Percentiles rank a stretch among this genome's conserved stretches.
These are phyloP conservation scores for Setophaga petechia DNA, from an alignment of 2,113 vertebrate genomes.

Conservation along the genomic window DNA sequence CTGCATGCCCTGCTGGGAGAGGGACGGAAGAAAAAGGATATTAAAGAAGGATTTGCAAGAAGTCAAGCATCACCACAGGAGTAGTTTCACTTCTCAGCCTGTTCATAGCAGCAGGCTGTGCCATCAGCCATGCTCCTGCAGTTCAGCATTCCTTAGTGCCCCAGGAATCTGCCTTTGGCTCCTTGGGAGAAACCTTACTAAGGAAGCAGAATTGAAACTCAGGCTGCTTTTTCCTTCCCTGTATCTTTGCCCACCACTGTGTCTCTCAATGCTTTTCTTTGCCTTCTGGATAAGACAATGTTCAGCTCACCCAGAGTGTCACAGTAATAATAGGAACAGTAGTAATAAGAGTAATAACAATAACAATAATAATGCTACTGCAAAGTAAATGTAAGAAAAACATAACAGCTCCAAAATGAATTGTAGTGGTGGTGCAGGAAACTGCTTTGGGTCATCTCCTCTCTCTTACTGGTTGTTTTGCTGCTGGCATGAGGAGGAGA, in stretches of 20 bases:
- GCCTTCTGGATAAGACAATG: background rate
- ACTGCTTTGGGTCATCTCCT: background rate
- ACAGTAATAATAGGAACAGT: background rate
- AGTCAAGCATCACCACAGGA: background rate
- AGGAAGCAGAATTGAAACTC: background rate
- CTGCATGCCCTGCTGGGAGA: background rate
- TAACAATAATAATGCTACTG: background rate
- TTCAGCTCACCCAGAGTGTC: background rate
- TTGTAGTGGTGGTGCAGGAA: background rate
- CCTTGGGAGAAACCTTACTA: background rate
- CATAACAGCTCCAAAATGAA: background rate
- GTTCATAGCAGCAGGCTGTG: background rate
- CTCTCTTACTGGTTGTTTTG: background rate
- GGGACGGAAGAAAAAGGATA: background rate
- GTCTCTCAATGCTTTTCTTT: background rate
- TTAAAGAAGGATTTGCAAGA: background rate
- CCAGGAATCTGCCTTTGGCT: background rate
- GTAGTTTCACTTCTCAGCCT: background rate
- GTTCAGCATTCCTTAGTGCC: background rate
- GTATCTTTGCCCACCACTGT: background rate
- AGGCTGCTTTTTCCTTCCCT: background rate
- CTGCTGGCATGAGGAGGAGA: background rate
- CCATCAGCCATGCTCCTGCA: fast-evolving
- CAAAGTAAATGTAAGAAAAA: background rate
- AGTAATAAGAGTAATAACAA: background rate